Conservation (phyloP, 2,888 invertebrate species). For the Beris chalybata region DNA sequence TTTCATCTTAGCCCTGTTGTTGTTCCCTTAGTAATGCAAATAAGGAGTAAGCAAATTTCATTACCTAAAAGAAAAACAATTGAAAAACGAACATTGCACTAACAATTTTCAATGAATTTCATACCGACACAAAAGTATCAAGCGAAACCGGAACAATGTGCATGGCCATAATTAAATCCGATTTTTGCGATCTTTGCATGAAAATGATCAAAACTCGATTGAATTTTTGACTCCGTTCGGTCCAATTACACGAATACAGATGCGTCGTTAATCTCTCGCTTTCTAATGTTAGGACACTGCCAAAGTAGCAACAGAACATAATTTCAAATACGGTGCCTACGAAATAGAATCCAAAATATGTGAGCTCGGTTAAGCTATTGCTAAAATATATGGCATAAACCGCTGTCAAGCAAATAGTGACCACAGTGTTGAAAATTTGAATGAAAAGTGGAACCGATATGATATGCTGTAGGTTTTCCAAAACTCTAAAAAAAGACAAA, state of each 20-base stretch:
- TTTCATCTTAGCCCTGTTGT: too few relatives aligned
- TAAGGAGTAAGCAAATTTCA: constrained; percentile 20
- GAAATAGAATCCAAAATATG: constrained; percentile 42
- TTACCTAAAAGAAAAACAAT: constrained; percentile 5
- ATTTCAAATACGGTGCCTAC: constrained; percentile 60
- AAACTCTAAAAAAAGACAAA: constrained; percentile 53
- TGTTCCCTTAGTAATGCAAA: constrained; percentile 6
- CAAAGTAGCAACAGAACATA: constrained; percentile 61
- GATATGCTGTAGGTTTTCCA: constrained; percentile 57
- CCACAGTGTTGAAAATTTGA: constrained; percentile 58
- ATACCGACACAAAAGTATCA: constrained; percentile 60
- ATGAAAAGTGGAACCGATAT: constrained; percentile 60
- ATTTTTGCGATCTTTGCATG: constrained; percentile 59
- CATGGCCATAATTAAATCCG: constrained; percentile 60
- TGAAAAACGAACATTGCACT: neutral
- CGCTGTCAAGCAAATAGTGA: constrained; percentile 53
- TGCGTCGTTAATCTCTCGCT: constrained; percentile 58
- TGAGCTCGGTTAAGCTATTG: constrained; percentile 37
- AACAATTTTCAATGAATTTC: neutral
- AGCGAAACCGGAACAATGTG: constrained; percentile 59
- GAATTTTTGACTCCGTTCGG: constrained; percentile 57
- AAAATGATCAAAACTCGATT: constrained; percentile 57
- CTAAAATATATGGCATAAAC: constrained; percentile 57
- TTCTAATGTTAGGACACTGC: constrained; percentile 58
- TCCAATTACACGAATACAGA: constrained; percentile 61